Percentiles rank a stretch among this genome's conserved stretches.
Evolutionary conservation across 2,113 vertebrate species (phyloP).

Genomic region (Corydoras sp.): DNA sequence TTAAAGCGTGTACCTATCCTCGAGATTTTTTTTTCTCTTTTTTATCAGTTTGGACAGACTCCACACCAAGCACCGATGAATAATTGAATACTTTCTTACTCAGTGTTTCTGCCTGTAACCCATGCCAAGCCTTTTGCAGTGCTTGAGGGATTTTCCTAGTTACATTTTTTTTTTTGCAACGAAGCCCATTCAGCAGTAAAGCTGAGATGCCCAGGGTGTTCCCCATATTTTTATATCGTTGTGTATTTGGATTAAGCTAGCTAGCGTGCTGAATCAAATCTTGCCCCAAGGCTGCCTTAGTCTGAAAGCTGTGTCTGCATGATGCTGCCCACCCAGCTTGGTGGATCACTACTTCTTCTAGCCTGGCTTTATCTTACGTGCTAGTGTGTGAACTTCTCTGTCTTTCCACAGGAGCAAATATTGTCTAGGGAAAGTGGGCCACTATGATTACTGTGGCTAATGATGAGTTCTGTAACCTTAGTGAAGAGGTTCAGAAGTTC

Average conservation of each 20-base stretch:
- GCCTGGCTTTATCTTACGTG: conserved; percentile 36
- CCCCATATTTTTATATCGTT: background rate
- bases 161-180: conserved; percentile 15
- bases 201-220: conserved; percentile 12
- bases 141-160: conserved; percentile 30
- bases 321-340: conserved; percentile 33
- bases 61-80: conserved; percentile 30
- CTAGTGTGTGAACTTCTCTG: conserved; percentile 25
- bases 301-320: conserved; percentile 33
- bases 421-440: conserved; percentile 7
- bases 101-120: conserved; percentile 33
- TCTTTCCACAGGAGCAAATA: conserved; percentile 30
- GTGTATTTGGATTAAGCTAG: conserved; percentile 18
- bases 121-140: conserved; percentile 25
- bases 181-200: conserved; percentile 34
- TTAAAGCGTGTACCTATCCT: conserved; percentile 43
- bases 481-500: conserved; percentile 17
- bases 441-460: conserved; percentile 6
- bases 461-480: background rate
- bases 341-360: conserved; percentile 25
- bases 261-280: conserved; percentile 35
- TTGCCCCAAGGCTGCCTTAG: conserved; percentile 25
- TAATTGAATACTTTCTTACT: conserved; percentile 45
- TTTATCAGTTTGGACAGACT: conserved; percentile 39
- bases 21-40: conserved; percentile 8